Base-by-base conservation (phyloP, 2,113 vertebrate genomes). In the Microcebus jonahi region DNA sequence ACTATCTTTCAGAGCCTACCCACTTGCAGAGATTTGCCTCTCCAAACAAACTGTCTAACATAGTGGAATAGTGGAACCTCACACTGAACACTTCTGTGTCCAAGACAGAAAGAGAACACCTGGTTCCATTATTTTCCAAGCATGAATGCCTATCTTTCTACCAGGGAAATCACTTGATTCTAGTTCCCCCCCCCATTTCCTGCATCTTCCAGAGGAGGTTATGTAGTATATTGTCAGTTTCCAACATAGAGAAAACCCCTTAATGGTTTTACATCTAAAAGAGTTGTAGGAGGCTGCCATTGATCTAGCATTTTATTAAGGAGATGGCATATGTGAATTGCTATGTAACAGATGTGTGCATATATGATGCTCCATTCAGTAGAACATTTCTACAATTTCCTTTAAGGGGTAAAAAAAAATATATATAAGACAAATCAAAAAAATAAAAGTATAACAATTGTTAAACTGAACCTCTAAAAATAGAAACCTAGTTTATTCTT, bases 291-390 rank as follows among this genome's bases (percentile, higher is more conserved):
- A 98, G 87, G 63, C 94, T 96, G 76, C 88, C 87, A 96, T 96
- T 96, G 97, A 96, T 95, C 82, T 96, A 97, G 90, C 90, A 96
- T 97, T 98, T 98, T 98, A 98, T 98, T 98, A 98, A 98, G 88
- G 76, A 98, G 96, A 97, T 31, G 96, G 95, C 97, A 95, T 98
- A 98, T 98, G 98, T 84, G 96, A 98, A 94, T 85, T 96, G 96
- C 63, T 92, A 61, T 93, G 34, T 39, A 98, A 82, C 98, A 98
- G 97, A 97, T 98, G 97, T 96, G 81, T 73, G 10, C 77, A 63
- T 93, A 80, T 53, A 50, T 73, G 75, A 82, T 75, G 63, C 73
- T 98, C 83, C 92, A 77, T 57, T 95, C 67, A 88, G 34, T 15
- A 95, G 79, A 96, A 96, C 5, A 95, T 98, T 94, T 97, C 53